Evolutionary conservation across 2,113 vertebrate genomes (phyloP), one percentile per base, ranked within the genome.

Genomic region (Erythrocercus mccallii): DNA sequence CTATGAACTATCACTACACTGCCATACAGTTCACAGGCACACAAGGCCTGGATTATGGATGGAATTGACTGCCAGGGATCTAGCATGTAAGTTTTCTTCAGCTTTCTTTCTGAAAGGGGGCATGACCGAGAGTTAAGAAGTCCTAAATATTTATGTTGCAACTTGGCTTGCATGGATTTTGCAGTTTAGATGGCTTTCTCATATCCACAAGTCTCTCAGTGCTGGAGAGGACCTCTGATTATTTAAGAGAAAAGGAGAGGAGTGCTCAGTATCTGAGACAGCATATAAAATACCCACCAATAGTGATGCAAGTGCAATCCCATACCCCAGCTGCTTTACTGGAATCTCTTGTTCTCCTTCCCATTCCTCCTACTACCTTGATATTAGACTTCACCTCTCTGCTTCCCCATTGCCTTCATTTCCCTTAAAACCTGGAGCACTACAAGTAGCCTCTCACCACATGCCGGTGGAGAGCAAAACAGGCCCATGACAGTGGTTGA

Each of bases 101-200:
- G 8, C 51, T 90, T 90, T 40, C 31, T 60, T 86, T 81, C 69
- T 83, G 51, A 88, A 84, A 0, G 1, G 64, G 72, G n/a, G 47
- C 38, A 61, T 53, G 60, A 88, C 50, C 10, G 3, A 87, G 48
- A 82, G 54, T 51, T 0, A 2, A 57, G 58, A 90, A 94, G 38
- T 50, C 70, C 69, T 88, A 77, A 96, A 87, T 89, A 87, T 88
- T 90, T 94, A 53, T 86, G 57, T 93, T 88, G 45, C 20, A 15
- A 50, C 68, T 85, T 84, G 56, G 60, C 90, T 94, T 57, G 62
- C 10, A 23, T 30, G 22, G 25, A 57, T 84, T 96, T 91, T 85
- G 51, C 72, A 81, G 79, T 93, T 91, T 86, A 69, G 35, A 70
- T 71, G 33, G 19, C 14, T 81, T 70, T 77, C 71, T 89, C 20